Base-by-base conservation (phyloP, 2,797 vertebrate species). In the Ctenopoma multispine region DNA sequence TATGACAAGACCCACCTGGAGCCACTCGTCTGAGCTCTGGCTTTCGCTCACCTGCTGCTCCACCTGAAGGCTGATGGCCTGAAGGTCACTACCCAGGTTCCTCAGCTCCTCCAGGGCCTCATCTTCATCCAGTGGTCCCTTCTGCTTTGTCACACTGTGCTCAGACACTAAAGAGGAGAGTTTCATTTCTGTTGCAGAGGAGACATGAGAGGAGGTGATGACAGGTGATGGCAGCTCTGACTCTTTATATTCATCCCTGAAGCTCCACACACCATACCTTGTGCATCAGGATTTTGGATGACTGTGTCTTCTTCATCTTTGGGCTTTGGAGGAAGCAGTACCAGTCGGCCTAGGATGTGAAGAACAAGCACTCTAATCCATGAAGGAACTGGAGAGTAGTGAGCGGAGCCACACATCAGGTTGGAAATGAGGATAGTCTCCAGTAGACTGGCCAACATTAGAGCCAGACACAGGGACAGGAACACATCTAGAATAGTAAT, bases 391-490 rank as follows among this genome's bases (percentile, higher is more conserved):
- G 81, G 63, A 27, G 63, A 11, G 29, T 67, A 68, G 50, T 76
- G 47, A 20, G 50, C 51, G 3, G 86, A 80, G 63, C 83, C 87
- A 54, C 55, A 50, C 36, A 93, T 63, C 48, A 94, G 75, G 76
- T 92, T 90, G 59, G 90, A 91, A 60, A 95, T 79, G 43, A 94
- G 5, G 23, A 95, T 82, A 0, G 92, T 89, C 73, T 95, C 93
- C 59, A 95, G 61, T 14, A 95, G 87, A 76, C 94, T 94, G 38
- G 81, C 58, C 51, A 94, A 88, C 92, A 95, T 95, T 69, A 95
- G 84, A 21, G 83, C 74, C 88, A 95, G 83, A 61, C 93, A 95
- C 56, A 94, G 69, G 18, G 89, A 89, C 44, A 94, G 93, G 83
- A 93, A 92, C 59, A 90, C 91, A 73, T 92, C 92, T 94, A 56